phyloP scores from a whole-genome alignment of 1,140 invertebrate species.

The Sycophila sp. region DNA sequence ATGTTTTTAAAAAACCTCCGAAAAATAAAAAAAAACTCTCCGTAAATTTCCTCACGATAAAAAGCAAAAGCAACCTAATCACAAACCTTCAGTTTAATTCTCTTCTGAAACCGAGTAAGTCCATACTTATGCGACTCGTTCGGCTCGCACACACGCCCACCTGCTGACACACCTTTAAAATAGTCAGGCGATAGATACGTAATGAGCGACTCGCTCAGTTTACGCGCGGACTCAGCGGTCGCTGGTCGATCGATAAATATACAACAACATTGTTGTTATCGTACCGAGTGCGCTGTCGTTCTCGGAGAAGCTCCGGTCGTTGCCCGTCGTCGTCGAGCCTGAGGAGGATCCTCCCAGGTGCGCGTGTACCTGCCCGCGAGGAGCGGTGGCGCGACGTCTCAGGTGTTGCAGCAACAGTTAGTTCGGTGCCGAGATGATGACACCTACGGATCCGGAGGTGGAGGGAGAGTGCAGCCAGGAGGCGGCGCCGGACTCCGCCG shows the following conservation, averaged over 20 bases:
- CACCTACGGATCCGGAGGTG: constrained; percentile 50
- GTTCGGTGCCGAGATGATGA: constrained; percentile 56
- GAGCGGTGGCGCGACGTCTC: background rate
- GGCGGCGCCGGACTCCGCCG: constrained; percentile 47
- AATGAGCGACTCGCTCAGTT: background rate
- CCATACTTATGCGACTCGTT: too few relatives aligned
- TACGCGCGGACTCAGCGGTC: background rate
- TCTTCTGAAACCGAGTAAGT: too few relatives aligned
- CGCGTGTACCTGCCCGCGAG: background rate
- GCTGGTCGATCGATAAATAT: constrained; percentile 7
- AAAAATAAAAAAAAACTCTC: background rate
- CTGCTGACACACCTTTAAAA: background rate
- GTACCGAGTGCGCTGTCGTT: too few relatives aligned
- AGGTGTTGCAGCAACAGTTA: constrained; percentile 33
- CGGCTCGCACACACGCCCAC: background rate
- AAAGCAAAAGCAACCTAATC: too few relatives aligned
- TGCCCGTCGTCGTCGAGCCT: too few relatives aligned
- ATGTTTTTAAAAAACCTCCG: background rate
- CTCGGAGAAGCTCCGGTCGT: too few relatives aligned
- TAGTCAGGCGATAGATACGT: background rate
- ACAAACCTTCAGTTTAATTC: too few relatives aligned
- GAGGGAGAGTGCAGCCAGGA: constrained; percentile 48
- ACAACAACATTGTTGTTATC: background rate
- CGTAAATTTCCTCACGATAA: background rate
- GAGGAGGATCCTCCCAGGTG: too few relatives aligned